Evolutionary conservation across 1,140 invertebrate species (phyloP), one percentile per base, ranked within the genome.

Genomic region (Cydia amplana): DNA sequence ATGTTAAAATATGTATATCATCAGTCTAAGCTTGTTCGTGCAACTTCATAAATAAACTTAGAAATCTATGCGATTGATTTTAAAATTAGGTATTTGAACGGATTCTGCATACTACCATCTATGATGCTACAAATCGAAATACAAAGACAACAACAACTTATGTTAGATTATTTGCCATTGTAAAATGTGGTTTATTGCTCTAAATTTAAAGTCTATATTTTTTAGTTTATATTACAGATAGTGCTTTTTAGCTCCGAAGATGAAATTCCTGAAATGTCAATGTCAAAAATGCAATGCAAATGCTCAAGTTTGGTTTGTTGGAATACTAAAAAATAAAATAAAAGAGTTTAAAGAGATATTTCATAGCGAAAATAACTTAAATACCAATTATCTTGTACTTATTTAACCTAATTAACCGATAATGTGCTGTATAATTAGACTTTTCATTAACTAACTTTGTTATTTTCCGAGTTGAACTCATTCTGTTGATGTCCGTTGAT

Each of bases 241-340:
- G 7, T n/a, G 49, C 49, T n/a, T 51, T 51, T 51, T 6, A 18
- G 49, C 12, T 18, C 49, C n/a, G 18, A 51, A n/a, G n/a, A n/a
- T n/a, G 6, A 51, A 18, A 51, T 18, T n/a, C 18, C 49, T n/a
- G 6, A 51, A 18, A 51, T 18, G 49, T 51, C 49, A 51, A 51
- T 51, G 49, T 51, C 49, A 51, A 51, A 18, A 51, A 51, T 51
- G 49, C 49, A 51, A 18, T 51, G n/a, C n/a, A 18, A 51, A 51
- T 51, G 49, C 49, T 51, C 49, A 51, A 51, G n/a, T 51, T 51
- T 51, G n/a, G 49, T 51, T 51, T n/a, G 49, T n/a, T 51, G n/a
- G 6, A 6, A n/a, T 51, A 49, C 46, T 12, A 46, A 49, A 51
- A 51, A 51, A 51, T 51, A 18, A 46, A 46, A 46, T 14, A 12